phyloP scores from a whole-genome alignment of 2,888 invertebrate species.

The Sinelater perroti region DNA sequence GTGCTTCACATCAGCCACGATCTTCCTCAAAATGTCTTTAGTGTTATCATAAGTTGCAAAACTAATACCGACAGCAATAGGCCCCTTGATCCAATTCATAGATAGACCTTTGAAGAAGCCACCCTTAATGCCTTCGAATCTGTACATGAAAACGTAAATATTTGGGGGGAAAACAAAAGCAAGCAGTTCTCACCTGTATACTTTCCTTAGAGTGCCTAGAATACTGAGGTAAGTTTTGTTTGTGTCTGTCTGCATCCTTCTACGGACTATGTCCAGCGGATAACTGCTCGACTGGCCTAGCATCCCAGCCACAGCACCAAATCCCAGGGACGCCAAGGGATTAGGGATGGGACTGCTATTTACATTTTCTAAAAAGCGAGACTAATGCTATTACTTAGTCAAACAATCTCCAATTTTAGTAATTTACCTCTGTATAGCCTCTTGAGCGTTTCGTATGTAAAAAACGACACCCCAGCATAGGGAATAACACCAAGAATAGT shows the following conservation, averaged over 20 bases:
- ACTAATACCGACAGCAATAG: slow-evolving; percentile 92
- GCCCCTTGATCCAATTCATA: slow-evolving; percentile 98
- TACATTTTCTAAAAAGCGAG: slow-evolving; percentile 50
- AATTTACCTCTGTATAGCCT: slow-evolving; percentile 75
- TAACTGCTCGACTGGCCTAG: slow-evolving; percentile 96
- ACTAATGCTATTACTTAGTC: background rate
- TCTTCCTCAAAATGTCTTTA: slow-evolving; percentile 66
- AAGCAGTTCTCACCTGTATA: slow-evolving; percentile 78
- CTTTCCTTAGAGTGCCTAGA: slow-evolving; percentile 69
- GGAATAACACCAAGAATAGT: slow-evolving; percentile 94
- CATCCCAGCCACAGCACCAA: slow-evolving; percentile 92
- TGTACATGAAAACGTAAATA: slow-evolving; percentile 59
- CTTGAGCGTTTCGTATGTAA: slow-evolving; percentile 95
- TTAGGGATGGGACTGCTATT: slow-evolving; percentile 44
- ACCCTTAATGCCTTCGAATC: slow-evolving; percentile 85
- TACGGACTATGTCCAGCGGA: slow-evolving; percentile 90
- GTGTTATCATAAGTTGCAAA: slow-evolving; percentile 93
- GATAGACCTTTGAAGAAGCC: slow-evolving; percentile 99
- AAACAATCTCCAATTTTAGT: too few species aligned
- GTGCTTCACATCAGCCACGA: slow-evolving; percentile 47
- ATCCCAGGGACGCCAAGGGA: slow-evolving; percentile 74
- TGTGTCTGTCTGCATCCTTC: slow-evolving; percentile 70
- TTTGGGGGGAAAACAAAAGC: background rate
- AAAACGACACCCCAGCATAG: slow-evolving; percentile 97
- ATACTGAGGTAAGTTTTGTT: slow-evolving; percentile 71